Conservation (phyloP, 2,888 invertebrate genomes). For the Acronicta psi region DNA sequence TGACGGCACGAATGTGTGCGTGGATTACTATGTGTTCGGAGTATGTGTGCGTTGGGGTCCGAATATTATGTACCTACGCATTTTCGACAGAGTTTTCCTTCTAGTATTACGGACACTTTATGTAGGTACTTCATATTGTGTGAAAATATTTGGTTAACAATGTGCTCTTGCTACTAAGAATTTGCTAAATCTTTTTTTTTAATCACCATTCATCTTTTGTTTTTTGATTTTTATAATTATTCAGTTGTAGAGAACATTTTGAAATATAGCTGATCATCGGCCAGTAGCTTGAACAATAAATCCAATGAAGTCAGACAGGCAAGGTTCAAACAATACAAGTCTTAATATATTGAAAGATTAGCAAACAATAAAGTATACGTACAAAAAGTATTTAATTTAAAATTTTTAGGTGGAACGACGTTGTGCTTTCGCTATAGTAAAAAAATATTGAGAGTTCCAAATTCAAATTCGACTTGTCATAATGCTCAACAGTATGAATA, state of each 20-base stretch:
- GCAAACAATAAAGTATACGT: background rate
- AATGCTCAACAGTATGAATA: background rate
- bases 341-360: too few species aligned
- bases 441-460: slow-evolving; percentile 11
- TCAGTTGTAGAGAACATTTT: too few species aligned
- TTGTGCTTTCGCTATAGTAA: background rate
- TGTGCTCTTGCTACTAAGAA: slow-evolving; percentile 19
- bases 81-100: slow-evolving; percentile 79
- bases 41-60: slow-evolving; percentile 83
- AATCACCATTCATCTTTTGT: background rate
- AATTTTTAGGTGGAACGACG: too few species aligned
- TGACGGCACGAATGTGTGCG: slow-evolving; percentile 65
- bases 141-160: slow-evolving; percentile 16
- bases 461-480: slow-evolving; percentile 34
- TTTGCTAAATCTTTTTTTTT: background rate
- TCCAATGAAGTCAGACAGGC: too few species aligned
- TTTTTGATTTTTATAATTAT: too few species aligned
- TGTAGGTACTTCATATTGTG: slow-evolving; percentile 34
- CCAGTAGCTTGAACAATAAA: too few species aligned
- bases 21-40: slow-evolving; percentile 70
- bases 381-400: background rate
- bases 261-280: too few species aligned
- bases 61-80: slow-evolving; percentile 82
- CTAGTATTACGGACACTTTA: slow-evolving; percentile 54
- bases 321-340: too few species aligned